Percentiles rank a stretch among this genome's conserved stretches.
phyloP scores from a whole-genome alignment of 2,888 invertebrate species.

The Philopedon plagiatum region DNA sequence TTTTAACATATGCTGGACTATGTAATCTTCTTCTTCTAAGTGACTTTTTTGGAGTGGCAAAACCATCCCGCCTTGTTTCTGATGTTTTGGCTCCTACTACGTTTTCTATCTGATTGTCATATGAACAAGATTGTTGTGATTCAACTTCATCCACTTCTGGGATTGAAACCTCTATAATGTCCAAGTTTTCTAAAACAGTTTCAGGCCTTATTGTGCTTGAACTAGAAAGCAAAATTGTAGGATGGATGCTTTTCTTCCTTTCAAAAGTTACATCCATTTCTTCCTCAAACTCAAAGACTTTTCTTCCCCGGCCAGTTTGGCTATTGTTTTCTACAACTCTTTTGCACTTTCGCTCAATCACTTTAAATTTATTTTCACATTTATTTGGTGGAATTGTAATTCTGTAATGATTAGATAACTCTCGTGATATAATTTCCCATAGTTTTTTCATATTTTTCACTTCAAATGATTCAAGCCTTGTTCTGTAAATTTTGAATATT shows the following conservation, averaged over 20 bases:
- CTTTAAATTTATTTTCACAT: neutral
- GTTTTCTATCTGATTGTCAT: too few species aligned
- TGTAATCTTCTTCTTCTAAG: too few species aligned
- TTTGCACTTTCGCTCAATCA: neutral
- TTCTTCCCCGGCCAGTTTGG: neutral
- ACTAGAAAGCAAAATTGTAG: neutral
- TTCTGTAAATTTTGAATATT: neutral
- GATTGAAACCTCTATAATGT: too few species aligned
- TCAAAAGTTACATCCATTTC: neutral
- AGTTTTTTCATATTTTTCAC: conserved; percentile 5
- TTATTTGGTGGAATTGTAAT: neutral
- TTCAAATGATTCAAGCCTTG: neutral
- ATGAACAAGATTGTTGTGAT: neutral
- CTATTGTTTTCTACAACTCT: neutral
- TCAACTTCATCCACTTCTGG: neutral
- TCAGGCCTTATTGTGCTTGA: too few species aligned
- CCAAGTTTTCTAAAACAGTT: too few species aligned
- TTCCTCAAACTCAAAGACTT: neutral
- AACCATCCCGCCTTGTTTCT: neutral
- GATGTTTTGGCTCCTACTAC: neutral
- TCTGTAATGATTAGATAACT: neutral
- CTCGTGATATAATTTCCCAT: neutral
- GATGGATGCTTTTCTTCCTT: neutral
- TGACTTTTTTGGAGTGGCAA: neutral
- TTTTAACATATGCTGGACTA: neutral